Conservation (phyloP, 2,888 invertebrate genomes). For the Yponomeuta sedellus region DNA sequence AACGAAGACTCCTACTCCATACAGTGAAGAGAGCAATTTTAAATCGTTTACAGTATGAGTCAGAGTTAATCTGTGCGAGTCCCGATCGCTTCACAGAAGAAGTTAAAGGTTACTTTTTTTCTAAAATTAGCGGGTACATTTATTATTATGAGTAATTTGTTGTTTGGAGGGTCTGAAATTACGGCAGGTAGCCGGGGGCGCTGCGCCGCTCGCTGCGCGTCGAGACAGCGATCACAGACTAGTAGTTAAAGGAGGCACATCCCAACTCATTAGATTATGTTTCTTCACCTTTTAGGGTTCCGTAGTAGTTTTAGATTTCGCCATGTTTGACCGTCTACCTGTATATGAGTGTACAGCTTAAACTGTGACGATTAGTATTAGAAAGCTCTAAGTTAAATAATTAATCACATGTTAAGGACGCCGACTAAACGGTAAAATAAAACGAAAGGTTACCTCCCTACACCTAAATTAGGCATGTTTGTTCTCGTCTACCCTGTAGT, state of each 20-base stretch:
- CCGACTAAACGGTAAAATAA: too few relatives aligned
- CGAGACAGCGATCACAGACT: conserved; percentile 25
- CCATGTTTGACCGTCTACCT: too few relatives aligned
- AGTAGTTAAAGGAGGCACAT: conserved; percentile 36
- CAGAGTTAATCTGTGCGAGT: conserved; percentile 44
- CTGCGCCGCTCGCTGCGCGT: conserved; percentile 30
- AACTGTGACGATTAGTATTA: too few relatives aligned
- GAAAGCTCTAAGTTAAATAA: too few relatives aligned
- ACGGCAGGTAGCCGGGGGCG: conserved; percentile 72
- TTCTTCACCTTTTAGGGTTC: too few relatives aligned
- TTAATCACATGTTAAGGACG: too few relatives aligned
- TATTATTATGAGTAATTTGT: conserved; percentile 74
- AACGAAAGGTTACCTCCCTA: too few relatives aligned
- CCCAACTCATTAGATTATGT: not conserved
- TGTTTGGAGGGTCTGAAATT: conserved; percentile 53
- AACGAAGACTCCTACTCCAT: not conserved
- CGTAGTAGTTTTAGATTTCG: not conserved
- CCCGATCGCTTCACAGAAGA: conserved; percentile 42
- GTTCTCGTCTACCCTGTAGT: too few relatives aligned
- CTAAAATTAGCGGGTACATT: conserved; percentile 66
- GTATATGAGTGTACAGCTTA: too few relatives aligned
- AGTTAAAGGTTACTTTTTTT: conserved; percentile 42
- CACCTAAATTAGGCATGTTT: too few relatives aligned
- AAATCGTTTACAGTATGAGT: conserved; percentile 32
- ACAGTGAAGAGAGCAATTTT: conserved; percentile 14